Base-by-base conservation (phyloP, 1,140 invertebrate species). In the Globodera ellingtonae region DNA sequence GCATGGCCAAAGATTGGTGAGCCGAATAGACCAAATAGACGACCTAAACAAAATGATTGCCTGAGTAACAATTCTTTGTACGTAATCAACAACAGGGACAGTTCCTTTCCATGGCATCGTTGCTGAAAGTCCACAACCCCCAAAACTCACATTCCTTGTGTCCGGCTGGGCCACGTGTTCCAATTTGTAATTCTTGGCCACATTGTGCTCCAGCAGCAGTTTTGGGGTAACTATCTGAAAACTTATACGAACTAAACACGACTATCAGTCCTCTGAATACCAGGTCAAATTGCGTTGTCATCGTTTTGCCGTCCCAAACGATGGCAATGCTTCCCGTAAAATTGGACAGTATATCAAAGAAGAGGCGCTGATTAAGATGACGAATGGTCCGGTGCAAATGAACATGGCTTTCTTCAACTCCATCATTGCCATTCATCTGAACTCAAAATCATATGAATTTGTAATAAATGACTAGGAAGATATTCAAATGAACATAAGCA, bases 201-300 rank as follows among this genome's bases (percentile, higher is more conserved):
- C 79, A 72, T 75, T 71, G 13, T 79, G 70, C 72, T 79, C 52
- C 47, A 44, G 24, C 15, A 79, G 46, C 21, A 72, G 15, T 47
- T 79, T 79, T 18, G 78, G 67, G 1, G 67, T 81, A 56, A 70
- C 73, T 67, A 80, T 70, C 80, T 71, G 56, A 13, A 70, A 71
- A 52, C n/a, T 24, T n/a, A 66, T 52, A 66, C 8, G 44, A 13
- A 3, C 72, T 78, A 10, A 44, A 70, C 21, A 48, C 15, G n/a
- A 35, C 79, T n/a, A 75, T 67, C n/a, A 21, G 35, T 35, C 35
- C 78, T 24, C 8, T 44, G 59, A 21, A 62, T 76, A 82, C 81
- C 70, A 82, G 21, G 73, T 81, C 80, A 18, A 82, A 70, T 44
- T 84, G 81, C 15, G 59, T 72, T n/a, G 81, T 82, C 59, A 82